Base-by-base conservation (phyloP, 2,797 vertebrate species). In the Nasua narica region DNA sequence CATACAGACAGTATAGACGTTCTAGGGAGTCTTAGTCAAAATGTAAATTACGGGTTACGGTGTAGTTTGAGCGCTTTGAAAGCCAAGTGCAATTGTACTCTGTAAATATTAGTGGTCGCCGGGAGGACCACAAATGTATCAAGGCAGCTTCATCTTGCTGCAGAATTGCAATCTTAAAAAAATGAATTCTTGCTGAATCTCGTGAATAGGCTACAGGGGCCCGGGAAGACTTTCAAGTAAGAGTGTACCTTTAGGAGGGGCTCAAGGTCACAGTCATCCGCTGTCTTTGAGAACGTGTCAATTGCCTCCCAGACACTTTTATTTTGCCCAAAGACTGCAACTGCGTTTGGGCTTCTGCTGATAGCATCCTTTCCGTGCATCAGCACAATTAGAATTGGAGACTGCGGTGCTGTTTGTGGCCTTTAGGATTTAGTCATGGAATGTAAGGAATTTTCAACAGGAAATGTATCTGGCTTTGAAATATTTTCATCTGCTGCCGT, bases 401-500 rank as follows among this genome's bases (percentile, higher is more conserved):
- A 87, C 92, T 54, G 98, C 96, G 97, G 13, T 76, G 81, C 94
- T 88, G 46, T 94, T 0, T 8, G 5, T 23, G 5, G 76, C 7
- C 1, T 25, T 89, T 54, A 56, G 77, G 95, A 87, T 97, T 98
- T 95, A 96, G 98, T 97, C 98, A 95, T 50, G 98, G 98, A 90
- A 98, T 67, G 97, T 95, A 92, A 98, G 89, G 98, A 95, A 97
- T 98, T 98, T 95, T 95, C 98, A 98, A 86, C 98, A 97, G 95
- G 97, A 97, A 97, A 97, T 78, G 93, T 87, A 40, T 69, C 14
- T 19, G 86, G 93, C 88, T 98, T 98, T 97, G 97, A 98, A 98
- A 98, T 95, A 62, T 62, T 97, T 97, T 97, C 96, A 43, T 98
- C 97, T 97, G 96, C 95, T 69, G 92, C 98, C 84, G 92, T 92